phyloP scores from a whole-genome alignment of 2,888 invertebrate genomes.

The Pyrgus malvae region DNA sequence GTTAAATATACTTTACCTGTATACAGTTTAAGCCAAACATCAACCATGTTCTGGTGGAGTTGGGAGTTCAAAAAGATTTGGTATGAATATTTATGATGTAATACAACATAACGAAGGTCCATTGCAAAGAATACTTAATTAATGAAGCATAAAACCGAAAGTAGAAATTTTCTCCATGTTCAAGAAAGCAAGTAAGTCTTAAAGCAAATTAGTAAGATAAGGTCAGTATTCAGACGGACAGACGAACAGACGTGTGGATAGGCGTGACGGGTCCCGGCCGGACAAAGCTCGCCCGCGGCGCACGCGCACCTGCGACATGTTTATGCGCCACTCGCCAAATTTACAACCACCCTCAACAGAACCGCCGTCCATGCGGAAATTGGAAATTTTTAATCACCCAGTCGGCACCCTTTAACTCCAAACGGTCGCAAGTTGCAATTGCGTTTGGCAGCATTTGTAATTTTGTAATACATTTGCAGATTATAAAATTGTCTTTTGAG shows the following conservation, averaged over 20 bases:
- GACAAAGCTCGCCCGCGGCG: conserved; percentile 58
- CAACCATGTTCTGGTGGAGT: too few species aligned
- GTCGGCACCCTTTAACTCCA: conserved; percentile 55
- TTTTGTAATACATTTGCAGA: conserved; percentile 53
- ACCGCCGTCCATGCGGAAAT: conserved; percentile 55
- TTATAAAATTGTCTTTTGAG: conserved; percentile 53
- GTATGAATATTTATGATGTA: too few species aligned
- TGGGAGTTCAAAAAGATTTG: too few species aligned
- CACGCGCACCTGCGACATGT: conserved; percentile 60
- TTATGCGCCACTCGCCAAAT: conserved; percentile 68
- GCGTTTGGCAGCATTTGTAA: conserved; percentile 34
- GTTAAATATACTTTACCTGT: too few species aligned
- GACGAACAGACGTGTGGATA: neutral
- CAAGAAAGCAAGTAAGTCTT: too few species aligned
- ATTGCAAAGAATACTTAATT: too few species aligned
- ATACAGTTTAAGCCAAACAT: too few species aligned
- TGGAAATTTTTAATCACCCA: conserved; percentile 64
- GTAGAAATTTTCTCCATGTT: too few species aligned
- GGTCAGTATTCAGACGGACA: too few species aligned
- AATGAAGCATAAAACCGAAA: too few species aligned
- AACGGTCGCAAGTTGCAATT: neutral
- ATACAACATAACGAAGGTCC: too few species aligned
- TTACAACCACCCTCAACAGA: conserved; percentile 53
- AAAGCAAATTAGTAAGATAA: too few species aligned
- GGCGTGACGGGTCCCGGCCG: conserved; percentile 8